phyloP scores from a whole-genome alignment of 2,113 vertebrate species.

The Phylloscopus trochilus region DNA sequence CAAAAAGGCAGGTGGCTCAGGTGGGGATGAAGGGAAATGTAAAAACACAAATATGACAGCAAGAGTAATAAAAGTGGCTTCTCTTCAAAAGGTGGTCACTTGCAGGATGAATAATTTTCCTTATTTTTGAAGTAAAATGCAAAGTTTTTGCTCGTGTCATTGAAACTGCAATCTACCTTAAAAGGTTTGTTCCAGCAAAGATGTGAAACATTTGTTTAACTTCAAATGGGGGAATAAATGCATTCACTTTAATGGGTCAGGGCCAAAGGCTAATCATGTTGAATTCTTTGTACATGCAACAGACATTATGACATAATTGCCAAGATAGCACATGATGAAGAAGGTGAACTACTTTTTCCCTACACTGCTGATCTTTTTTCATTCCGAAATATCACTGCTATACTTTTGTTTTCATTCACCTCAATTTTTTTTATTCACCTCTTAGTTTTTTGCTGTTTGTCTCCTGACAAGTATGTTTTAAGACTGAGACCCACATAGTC shows the following conservation, averaged over 20 bases:
- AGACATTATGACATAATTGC: neutral
- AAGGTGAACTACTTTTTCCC: neutral
- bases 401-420: neutral
- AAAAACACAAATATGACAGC: neutral
- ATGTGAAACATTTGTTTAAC: neutral
- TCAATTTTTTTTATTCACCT: neutral
- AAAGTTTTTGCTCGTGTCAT: neutral
- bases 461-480: neutral
- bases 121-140: neutral
- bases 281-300: neutral
- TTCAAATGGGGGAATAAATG: neutral
- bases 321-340: neutral
- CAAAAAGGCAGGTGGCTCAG: neutral
- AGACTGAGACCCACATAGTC: neutral
- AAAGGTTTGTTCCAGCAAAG: neutral
- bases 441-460: neutral
- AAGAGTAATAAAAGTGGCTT: neutral
- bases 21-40: neutral
- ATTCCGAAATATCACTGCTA: neutral
- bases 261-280: neutral
- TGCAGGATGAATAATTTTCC: neutral
- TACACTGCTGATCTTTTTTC: neutral
- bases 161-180: neutral
- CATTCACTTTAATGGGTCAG: neutral
- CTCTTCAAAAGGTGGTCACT: accelerated